Evolutionary conservation across 2,113 vertebrate species (phyloP).

Genomic region (Willisornis vidua): DNA sequence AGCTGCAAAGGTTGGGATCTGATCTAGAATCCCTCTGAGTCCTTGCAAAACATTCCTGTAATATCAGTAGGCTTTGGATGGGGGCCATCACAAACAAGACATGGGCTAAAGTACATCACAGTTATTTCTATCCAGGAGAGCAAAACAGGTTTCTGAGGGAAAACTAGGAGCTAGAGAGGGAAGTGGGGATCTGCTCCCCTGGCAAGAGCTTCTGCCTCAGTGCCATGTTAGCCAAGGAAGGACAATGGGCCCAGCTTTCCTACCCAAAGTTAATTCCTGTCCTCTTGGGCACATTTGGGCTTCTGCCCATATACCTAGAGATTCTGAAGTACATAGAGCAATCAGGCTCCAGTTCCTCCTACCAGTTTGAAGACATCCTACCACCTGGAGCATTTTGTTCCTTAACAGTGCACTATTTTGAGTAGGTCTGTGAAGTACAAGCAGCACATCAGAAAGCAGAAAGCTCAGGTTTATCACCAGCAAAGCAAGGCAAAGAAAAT

Average conservation of each 20-base stretch:
- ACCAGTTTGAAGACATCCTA: background rate
- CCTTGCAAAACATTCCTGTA: constrained; percentile 31
- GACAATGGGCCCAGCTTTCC: background rate
- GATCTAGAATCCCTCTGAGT: background rate
- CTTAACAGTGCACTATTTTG: background rate
- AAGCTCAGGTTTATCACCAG: background rate
- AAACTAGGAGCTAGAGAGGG: background rate
- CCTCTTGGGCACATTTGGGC: background rate
- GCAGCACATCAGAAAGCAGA: background rate
- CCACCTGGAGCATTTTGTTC: background rate
- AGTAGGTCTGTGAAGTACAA: background rate
- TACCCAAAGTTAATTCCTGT: background rate
- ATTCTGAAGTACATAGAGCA: background rate
- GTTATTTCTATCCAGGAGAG: constrained; percentile 56
- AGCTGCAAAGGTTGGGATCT: constrained; percentile 11
- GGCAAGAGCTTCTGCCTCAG: background rate
- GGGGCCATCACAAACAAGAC: constrained; percentile 37
- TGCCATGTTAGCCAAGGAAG: background rate
- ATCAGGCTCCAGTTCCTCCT: background rate
- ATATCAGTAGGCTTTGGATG: constrained; percentile 55
- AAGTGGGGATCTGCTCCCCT: background rate
- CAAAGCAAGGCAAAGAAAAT: background rate
- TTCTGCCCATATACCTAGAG: background rate
- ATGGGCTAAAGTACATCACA: background rate
- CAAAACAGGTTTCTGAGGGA: constrained; percentile 30